Percentiles rank a stretch among this genome's conserved stretches.
Conservation (phyloP, 2,888 invertebrate species). For the Acanthosoma haemorrhoidale region DNA sequence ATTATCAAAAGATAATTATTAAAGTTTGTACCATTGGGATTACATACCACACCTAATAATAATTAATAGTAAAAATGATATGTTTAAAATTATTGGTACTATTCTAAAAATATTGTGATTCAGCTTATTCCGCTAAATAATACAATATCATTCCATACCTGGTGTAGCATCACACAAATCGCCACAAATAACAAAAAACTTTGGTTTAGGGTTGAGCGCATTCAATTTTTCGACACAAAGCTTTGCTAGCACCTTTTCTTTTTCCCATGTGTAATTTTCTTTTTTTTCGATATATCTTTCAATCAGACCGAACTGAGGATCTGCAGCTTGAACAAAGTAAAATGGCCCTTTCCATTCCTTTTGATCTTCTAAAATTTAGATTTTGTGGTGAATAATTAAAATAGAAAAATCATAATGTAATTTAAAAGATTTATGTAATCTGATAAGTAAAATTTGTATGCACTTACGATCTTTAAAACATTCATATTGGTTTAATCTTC, state of each 20-base stretch:
- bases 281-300: conserved; percentile 43
- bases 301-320: conserved; percentile 51
- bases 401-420: no score
- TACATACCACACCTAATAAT: no score
- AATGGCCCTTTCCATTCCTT: conserved; percentile 42
- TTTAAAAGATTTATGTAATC: not conserved
- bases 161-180: conserved; percentile 51
- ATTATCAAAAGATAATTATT: no score
- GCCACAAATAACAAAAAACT: conserved; percentile 49
- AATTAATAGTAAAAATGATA: no score
- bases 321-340: conserved; percentile 50
- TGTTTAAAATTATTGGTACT: not conserved
- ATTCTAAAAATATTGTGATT: not conserved
- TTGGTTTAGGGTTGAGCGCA: conserved; percentile 47
- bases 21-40: no score
- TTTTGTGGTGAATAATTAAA: no score
- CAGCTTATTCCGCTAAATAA: not conserved
- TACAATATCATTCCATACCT: no score
- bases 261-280: conserved; percentile 45
- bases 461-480: not conserved
- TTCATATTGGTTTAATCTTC: not conserved
- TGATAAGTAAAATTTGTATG: not conserved
- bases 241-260: conserved; percentile 46
- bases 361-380: not conserved
- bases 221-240: conserved; percentile 47